Evolutionary conservation across 2,113 vertebrate species (phyloP).

Genomic region (Peromyscus leucopus): DNA sequence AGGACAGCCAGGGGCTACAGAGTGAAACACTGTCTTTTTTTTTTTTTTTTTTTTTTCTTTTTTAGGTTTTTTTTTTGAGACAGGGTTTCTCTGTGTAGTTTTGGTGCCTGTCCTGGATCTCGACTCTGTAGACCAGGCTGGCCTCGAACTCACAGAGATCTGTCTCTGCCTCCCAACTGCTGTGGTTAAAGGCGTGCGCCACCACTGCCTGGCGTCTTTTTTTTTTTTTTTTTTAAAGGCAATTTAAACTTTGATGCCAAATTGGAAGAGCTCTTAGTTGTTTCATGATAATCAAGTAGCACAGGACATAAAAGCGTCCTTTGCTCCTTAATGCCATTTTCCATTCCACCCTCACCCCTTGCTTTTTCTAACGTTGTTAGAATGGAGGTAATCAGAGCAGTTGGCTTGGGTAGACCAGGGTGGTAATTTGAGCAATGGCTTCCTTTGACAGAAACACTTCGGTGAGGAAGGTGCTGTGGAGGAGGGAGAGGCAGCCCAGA

Average conservation of each 20-base stretch:
- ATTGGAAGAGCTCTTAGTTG: not conserved
- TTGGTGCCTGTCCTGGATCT: no score
- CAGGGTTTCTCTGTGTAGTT: no score
- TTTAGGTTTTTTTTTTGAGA: not conserved
- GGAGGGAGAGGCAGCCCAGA: not conserved
- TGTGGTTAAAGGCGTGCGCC: no score
- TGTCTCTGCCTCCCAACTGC: no score
- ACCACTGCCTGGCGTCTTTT: not conserved
- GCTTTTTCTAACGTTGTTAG: not conserved
- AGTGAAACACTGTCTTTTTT: not conserved
- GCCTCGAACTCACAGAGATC: no score
- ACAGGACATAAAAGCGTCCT: not conserved
- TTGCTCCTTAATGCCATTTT: not conserved
- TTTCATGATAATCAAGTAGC: not conserved
- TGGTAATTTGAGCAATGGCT: not conserved
- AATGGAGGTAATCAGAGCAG: not conserved
- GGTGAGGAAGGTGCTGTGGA: not conserved
- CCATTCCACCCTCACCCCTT: not conserved
- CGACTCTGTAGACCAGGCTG: no score
- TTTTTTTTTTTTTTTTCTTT: not conserved
- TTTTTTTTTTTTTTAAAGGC: not conserved
- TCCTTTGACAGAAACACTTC: constrained; percentile 25
- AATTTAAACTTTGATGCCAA: not conserved
- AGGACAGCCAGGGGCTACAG: not conserved
- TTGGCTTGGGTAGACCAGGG: not conserved